Conservation (phyloP, 2,888 invertebrate species). For the Trichacis sp. region DNA sequence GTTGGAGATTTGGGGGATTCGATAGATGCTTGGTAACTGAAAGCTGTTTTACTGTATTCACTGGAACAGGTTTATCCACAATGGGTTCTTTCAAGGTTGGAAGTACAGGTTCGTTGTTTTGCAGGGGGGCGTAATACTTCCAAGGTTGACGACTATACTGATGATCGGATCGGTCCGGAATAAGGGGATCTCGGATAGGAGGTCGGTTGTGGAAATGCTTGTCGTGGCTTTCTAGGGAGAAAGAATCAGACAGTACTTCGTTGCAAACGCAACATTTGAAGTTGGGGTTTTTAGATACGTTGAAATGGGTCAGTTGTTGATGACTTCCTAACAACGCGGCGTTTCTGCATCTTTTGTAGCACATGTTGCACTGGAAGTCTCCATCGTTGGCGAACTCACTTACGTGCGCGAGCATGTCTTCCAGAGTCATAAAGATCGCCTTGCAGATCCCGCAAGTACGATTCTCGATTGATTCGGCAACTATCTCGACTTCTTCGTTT, state of each 20-base stretch:
- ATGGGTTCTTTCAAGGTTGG: too few species aligned
- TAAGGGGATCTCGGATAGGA: background rate
- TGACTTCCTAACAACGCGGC: constrained; percentile 18
- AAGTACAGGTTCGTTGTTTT: background rate
- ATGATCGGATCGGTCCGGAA: background rate
- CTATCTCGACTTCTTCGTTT: background rate
- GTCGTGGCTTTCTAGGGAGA: constrained; percentile 23
- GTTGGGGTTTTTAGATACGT: background rate
- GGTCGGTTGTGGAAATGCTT: constrained; percentile 23
- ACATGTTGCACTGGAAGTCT: constrained; percentile 32
- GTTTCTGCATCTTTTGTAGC: constrained; percentile 28
- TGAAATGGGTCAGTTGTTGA: constrained; percentile 21
- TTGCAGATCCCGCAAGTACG: constrained; percentile 28
- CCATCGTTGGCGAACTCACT: constrained; percentile 38
- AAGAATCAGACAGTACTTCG: constrained; percentile 22
- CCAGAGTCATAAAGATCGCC: constrained; percentile 24
- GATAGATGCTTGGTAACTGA: background rate
- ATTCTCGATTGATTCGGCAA: background rate
- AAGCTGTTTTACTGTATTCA: background rate
- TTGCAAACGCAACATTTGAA: constrained; percentile 31
- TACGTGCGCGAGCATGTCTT: constrained; percentile 14
- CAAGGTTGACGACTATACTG: constrained; percentile 1
- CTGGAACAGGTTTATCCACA: background rate
- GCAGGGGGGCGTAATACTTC: background rate
- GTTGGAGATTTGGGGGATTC: too few species aligned